A percentile compares a stretch with the other conserved stretches of the same genome.
Conservation (phyloP, 2,888 invertebrate genomes). For the Hirtodrosophila histrioides region DNA sequence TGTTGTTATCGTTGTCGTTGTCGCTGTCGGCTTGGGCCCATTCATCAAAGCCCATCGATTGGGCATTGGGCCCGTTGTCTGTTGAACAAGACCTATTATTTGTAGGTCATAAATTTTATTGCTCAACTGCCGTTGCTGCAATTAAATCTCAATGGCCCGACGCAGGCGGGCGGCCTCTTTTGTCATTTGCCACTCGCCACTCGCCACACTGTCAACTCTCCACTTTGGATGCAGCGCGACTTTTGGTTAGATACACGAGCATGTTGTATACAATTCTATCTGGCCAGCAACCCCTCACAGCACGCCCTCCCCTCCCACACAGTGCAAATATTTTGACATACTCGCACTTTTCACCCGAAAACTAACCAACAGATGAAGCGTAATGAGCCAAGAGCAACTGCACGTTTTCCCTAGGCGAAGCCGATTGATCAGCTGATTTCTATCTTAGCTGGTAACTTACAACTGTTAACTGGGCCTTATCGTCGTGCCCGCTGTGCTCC, state of each 20-base stretch:
- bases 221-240: too few relatives aligned
- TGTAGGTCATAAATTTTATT: conserved; percentile 84
- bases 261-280: neutral
- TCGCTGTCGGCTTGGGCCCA: conserved; percentile 47
- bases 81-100: conserved; percentile 81
- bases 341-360: conserved; percentile 22
- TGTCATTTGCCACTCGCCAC: conserved; percentile 50
- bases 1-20: conserved; percentile 20
- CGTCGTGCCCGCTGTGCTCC: conserved; percentile 14
- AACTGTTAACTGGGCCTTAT: conserved; percentile 40
- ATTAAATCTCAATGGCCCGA: conserved; percentile 81
- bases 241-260: neutral
- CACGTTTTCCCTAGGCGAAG: conserved; percentile 24
- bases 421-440: conserved; percentile 44
- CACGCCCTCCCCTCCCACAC: neutral
- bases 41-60: conserved; percentile 70
- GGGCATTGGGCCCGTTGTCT: conserved; percentile 45
- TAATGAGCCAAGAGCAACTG: conserved; percentile 45
- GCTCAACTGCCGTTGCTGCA: conserved; percentile 82
- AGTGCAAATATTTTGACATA: conserved; percentile 54
- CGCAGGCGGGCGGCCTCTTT: conserved; percentile 61
- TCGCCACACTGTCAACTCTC: conserved; percentile 9
- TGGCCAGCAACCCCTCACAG: conserved; percentile 15
- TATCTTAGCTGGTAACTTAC: conserved; percentile 25
- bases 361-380: conserved; percentile 5